Percentiles rank a stretch among this genome's conserved stretches.
Conservation (phyloP, 2,888 invertebrate species). For the Corythucha ciliata region DNA sequence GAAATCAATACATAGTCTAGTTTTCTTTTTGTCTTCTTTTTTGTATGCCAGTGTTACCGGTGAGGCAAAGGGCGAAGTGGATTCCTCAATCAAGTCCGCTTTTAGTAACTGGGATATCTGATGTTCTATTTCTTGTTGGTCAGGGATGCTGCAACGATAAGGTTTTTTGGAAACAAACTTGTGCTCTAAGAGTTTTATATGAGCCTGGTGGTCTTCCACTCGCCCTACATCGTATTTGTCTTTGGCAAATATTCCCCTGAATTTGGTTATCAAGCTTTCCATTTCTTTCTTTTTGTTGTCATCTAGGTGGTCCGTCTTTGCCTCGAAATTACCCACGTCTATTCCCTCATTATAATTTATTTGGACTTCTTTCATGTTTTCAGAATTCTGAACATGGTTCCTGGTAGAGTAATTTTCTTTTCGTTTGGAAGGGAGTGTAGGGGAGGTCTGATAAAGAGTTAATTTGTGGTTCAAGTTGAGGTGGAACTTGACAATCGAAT, state of each 20-base stretch:
- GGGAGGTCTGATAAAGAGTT: too few relatives aligned
- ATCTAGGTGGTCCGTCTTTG: slow-evolving; percentile 24
- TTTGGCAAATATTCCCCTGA: slow-evolving; percentile 21
- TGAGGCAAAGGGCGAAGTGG: slow-evolving; percentile 13
- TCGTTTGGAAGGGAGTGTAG: too few relatives aligned
- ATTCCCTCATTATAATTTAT: slow-evolving; percentile 25
- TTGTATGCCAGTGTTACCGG: slow-evolving; percentile 9
- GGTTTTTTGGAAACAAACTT: slow-evolving; percentile 22
- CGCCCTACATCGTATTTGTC: slow-evolving; percentile 21
- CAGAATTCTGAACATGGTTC: too few relatives aligned
- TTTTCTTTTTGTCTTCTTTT: slow-evolving; percentile 3
- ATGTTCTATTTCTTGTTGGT: slow-evolving; percentile 23
- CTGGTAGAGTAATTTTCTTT: too few relatives aligned
- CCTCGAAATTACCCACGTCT: slow-evolving; percentile 16
- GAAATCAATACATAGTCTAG: too few relatives aligned
- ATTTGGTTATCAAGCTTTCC: slow-evolving; percentile 21
- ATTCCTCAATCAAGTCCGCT: slow-evolving; percentile 15
- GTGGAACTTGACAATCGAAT: too few relatives aligned
- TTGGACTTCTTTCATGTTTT: too few relatives aligned
- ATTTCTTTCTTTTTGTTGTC: slow-evolving; percentile 23
- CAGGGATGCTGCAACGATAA: slow-evolving; percentile 19
- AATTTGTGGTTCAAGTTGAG: too few relatives aligned
- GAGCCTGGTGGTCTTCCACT: not conserved
- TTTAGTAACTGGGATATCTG: slow-evolving; percentile 12
- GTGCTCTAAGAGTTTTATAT: slow-evolving; percentile 12